Evolutionary conservation across 2,797 vertebrate genomes (phyloP).

Genomic region (Ataeniobius toweri): DNA sequence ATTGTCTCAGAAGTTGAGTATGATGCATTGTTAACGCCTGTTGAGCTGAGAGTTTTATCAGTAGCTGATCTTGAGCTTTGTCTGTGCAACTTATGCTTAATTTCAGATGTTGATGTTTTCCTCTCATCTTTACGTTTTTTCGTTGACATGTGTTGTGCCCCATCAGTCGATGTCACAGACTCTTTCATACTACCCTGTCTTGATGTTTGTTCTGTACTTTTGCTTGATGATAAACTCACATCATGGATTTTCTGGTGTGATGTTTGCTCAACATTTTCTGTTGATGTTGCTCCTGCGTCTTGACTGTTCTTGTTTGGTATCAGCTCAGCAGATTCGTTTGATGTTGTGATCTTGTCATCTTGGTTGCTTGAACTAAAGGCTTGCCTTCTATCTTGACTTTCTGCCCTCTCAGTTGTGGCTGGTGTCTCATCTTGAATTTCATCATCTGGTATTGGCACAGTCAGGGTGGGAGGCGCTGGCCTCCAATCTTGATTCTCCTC

Average conservation of each 20-base stretch:
- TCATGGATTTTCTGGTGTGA: neutral
- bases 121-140: neutral
- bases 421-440: neutral
- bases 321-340: neutral
- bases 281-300: neutral
- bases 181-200: neutral
- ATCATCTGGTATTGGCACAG: neutral
- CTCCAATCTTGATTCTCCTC: conserved; percentile 1
- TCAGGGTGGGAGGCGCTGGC: neutral
- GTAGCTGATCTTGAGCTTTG: accelerated
- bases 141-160: neutral
- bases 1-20: too few relatives aligned
- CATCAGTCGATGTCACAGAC: neutral
- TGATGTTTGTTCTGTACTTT: neutral
- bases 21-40: neutral
- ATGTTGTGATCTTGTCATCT: neutral
- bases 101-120: neutral
- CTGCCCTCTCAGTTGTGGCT: neutral
- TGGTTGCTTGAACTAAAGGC: neutral
- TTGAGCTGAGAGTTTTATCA: neutral
- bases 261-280: neutral
- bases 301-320: neutral
- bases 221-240: neutral
- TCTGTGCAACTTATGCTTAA: neutral
- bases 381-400: neutral